Percentiles rank a stretch among this genome's conserved stretches.
phyloP scores from a whole-genome alignment of 2,113 vertebrate species.

The Trematocara nigrifrons region DNA sequence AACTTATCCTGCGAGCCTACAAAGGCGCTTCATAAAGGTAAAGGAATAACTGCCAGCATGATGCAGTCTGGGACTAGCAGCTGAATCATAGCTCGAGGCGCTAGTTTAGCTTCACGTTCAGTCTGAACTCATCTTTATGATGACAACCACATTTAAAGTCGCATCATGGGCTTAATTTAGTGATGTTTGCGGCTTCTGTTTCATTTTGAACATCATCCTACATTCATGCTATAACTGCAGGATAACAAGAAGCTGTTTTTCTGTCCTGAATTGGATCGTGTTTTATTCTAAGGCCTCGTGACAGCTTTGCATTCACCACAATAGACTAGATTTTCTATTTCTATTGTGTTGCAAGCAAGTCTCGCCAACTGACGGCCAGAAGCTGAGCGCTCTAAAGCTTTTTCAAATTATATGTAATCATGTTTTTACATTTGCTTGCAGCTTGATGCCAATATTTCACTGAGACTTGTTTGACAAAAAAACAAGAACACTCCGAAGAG shows the following conservation, averaged over 20 bases:
- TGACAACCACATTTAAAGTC: neutral
- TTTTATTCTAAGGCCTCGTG: neutral
- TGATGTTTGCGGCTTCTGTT: neutral
- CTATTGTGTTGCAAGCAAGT: neutral
- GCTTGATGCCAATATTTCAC: neutral
- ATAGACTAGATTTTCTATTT: neutral
- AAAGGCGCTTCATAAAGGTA: neutral
- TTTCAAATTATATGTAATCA: neutral
- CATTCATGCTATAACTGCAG: neutral
- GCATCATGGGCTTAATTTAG: neutral
- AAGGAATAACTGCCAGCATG: neutral
- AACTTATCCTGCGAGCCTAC: neutral
- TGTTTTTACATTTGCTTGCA: neutral
- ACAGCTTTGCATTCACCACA: neutral
- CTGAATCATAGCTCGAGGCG: neutral
- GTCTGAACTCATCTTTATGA: neutral
- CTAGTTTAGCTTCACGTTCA: neutral
- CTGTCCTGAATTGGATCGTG: neutral
- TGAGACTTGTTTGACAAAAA: neutral
- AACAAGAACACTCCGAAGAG: neutral
- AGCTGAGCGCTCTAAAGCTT: neutral
- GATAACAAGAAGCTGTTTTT: neutral
- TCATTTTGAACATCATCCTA: neutral
- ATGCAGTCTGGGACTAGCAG: neutral
- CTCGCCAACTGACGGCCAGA: neutral